Evolutionary conservation across 1,140 invertebrate species (phyloP).

Genomic region (Maconellicoccus hirsutus): DNA sequence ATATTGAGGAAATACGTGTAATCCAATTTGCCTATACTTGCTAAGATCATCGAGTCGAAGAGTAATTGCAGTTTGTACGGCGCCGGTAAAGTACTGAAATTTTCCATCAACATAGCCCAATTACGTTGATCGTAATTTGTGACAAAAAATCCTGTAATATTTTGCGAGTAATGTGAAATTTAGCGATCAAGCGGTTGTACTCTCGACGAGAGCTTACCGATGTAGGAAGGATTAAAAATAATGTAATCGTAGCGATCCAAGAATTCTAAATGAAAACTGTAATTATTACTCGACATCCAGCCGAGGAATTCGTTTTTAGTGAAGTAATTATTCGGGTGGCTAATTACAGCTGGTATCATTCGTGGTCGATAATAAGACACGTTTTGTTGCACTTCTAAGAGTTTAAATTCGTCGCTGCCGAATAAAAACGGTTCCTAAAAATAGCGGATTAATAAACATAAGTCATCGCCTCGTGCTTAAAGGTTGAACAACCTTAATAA

Average conservation of each 20-base stretch:
- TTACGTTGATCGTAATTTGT: slow-evolving; percentile 2
- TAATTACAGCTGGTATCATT: background rate
- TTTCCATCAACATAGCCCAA: background rate
- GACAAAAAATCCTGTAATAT: background rate
- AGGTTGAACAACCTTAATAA: background rate
- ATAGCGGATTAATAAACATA: background rate
- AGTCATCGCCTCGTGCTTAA: background rate
- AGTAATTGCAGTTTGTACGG: background rate
- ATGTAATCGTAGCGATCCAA: background rate
- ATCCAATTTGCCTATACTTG: background rate
- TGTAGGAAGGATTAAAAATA: background rate
- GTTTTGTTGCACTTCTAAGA: background rate
- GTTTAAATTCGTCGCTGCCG: background rate
- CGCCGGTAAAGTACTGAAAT: background rate
- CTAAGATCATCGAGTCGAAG: background rate
- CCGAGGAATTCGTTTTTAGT: background rate
- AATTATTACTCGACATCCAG: background rate
- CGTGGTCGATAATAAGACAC: background rate
- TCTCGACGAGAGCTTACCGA: too few species aligned
- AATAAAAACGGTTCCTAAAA: slow-evolving; percentile 9
- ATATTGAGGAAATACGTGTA: background rate
- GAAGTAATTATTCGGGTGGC: slow-evolving; percentile 1
- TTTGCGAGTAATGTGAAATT: too few species aligned
- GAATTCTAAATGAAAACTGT: background rate
- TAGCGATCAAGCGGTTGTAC: too few species aligned